A percentile compares a stretch with the other conserved stretches of the same genome.
These are phyloP conservation scores for Poecile montanus DNA, from an alignment of 2,797 vertebrate genomes.

Conservation along the genomic window DNA sequence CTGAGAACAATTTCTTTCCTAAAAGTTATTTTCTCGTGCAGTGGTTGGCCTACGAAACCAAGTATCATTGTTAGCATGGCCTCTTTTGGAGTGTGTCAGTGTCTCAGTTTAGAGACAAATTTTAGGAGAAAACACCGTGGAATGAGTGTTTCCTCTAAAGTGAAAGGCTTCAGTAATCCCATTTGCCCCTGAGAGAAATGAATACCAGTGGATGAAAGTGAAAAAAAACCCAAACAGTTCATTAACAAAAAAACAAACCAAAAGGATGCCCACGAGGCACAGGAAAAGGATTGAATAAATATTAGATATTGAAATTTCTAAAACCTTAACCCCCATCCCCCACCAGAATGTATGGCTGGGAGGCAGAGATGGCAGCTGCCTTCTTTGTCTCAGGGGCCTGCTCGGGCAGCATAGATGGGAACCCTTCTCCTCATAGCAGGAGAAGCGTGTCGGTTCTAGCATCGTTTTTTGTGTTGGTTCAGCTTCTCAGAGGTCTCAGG, in stretches of 20 bases:
- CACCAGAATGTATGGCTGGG: rapidly evolving
- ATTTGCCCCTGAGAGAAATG: not conserved
- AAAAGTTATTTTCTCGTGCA: not conserved
- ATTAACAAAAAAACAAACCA: not conserved
- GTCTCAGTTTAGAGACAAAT: not conserved
- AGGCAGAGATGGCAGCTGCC: rapidly evolving
- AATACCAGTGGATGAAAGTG: not conserved
- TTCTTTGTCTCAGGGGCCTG: rapidly evolving
- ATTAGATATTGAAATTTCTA: not conserved
- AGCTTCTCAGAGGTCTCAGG: rapidly evolving
- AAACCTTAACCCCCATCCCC: too few relatives aligned
- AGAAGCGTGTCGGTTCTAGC: not conserved
- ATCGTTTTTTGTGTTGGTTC: too few relatives aligned
- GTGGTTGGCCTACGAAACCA: not conserved
- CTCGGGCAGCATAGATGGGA: too few relatives aligned
- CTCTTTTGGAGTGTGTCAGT: not conserved
- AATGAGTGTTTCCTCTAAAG: not conserved
- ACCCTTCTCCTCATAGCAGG: not conserved
- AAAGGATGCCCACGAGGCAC: not conserved
- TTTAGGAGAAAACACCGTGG: not conserved
- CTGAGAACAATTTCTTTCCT: not conserved
- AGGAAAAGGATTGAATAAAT: not conserved
- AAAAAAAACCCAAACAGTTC: rapidly evolving
- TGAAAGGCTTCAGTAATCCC: not conserved
- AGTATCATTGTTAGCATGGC: not conserved